phyloP scores from a whole-genome alignment of 1,140 invertebrate genomes.

The Paraescarpia echinospica region DNA sequence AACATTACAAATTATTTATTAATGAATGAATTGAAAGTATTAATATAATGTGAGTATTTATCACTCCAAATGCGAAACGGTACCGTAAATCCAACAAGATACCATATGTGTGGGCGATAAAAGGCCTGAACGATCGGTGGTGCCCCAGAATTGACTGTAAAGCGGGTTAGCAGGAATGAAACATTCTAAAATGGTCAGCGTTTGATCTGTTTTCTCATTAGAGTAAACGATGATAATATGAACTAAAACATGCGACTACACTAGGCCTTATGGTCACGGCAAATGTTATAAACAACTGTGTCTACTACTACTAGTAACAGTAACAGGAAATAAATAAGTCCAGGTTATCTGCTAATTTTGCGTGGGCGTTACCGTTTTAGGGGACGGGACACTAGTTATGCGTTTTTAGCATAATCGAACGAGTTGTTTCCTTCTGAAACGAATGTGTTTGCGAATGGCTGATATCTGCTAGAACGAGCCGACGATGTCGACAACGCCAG shows the following conservation, averaged over 20 bases:
- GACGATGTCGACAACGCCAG: background rate
- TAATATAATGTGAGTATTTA: background rate
- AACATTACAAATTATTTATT: background rate
- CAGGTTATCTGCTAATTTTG: background rate
- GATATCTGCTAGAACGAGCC: background rate
- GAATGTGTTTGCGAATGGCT: background rate
- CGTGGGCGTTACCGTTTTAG: slow-evolving; percentile 3
- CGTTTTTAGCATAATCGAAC: background rate
- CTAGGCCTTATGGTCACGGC: background rate
- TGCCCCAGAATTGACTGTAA: background rate
- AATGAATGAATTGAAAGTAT: background rate
- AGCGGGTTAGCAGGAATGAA: background rate
- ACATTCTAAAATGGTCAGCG: background rate
- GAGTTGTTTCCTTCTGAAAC: background rate
- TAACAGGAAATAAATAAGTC: background rate
- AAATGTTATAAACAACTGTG: background rate
- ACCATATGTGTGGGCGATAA: background rate
- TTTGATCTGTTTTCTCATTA: background rate
- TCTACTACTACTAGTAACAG: no score
- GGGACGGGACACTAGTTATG: background rate
- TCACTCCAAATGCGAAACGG: background rate
- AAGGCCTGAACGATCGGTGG: background rate
- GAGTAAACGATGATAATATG: background rate
- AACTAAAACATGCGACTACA: background rate
- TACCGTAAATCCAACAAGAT: background rate